phyloP scores from a whole-genome alignment of 30 jellyfish, hydroid and myxozoan species.

The Aurelia sp. region DNA sequence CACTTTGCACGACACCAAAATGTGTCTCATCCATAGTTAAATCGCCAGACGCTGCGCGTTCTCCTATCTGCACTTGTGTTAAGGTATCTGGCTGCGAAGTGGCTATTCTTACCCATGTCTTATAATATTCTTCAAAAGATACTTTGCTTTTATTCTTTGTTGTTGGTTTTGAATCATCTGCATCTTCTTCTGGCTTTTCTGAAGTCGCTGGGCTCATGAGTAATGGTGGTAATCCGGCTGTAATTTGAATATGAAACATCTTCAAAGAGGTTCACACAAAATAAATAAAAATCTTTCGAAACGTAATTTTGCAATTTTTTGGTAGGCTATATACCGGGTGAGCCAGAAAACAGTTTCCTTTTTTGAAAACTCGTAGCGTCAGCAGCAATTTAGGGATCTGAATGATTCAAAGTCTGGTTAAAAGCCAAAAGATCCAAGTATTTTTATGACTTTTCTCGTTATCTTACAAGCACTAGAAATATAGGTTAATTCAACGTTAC shows the following conservation, averaged over 20 bases:
- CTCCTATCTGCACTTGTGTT: constrained; percentile 12
- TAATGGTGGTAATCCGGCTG: constrained; percentile 70
- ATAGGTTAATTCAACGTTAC: too few species aligned
- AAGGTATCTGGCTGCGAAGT: constrained; percentile 62
- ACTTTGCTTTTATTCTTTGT: constrained; percentile 23
- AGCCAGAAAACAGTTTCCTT: too few species aligned
- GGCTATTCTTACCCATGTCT: constrained; percentile 68
- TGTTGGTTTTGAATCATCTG: background rate
- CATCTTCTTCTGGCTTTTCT: background rate
- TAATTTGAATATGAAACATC: background rate
- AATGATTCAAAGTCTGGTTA: too few species aligned
- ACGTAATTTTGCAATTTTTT: too few species aligned
- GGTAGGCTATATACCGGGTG: too few species aligned
- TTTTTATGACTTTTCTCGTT: too few species aligned
- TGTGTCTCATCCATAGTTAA: constrained; percentile 29
- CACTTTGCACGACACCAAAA: constrained; percentile 57
- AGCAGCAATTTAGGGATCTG: too few species aligned
- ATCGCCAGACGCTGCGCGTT: constrained; percentile 7
- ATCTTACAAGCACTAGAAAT: too few species aligned
- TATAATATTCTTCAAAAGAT: constrained; percentile 68
- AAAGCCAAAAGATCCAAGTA: too few species aligned
- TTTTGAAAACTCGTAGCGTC: too few species aligned
- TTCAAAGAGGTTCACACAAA: background rate
- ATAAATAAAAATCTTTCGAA: too few species aligned
- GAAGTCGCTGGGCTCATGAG: constrained; percentile 10